Evolutionary conservation across 2,113 vertebrate genomes (phyloP).

Genomic region (Procavia capensis): DNA sequence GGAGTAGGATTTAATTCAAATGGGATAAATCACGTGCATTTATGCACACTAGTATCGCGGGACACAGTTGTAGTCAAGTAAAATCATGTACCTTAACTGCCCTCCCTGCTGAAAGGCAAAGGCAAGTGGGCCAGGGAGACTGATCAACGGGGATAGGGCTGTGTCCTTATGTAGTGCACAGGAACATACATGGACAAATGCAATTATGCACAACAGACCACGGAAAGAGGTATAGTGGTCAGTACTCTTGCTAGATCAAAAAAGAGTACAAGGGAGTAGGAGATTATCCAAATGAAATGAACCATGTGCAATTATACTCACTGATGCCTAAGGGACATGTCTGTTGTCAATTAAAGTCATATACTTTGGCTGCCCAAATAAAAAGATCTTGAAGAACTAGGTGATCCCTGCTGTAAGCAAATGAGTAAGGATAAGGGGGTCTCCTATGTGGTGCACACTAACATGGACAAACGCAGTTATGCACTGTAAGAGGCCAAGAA

Average conservation of each 20-base stretch:
- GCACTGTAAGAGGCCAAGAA: background rate
- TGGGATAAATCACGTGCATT: background rate
- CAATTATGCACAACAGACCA: background rate
- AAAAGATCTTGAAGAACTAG: no score
- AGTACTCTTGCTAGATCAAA: background rate
- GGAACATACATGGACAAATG: background rate
- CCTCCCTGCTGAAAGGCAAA: background rate
- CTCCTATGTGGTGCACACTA: background rate
- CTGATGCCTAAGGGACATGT: background rate
- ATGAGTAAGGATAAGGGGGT: no score
- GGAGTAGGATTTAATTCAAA: background rate
- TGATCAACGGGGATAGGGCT: no score
- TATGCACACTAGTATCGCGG: no score
- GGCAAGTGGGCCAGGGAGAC: background rate
- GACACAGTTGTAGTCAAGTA: no score
- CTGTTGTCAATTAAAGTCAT: background rate
- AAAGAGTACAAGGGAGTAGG: background rate
- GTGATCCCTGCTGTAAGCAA: no score
- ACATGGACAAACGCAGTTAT: no score
- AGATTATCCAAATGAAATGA: background rate
- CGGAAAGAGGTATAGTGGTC: background rate
- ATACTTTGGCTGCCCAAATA: background rate
- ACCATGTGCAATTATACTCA: background rate
- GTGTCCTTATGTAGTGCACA: background rate
- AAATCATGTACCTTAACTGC: no score